Evolutionary conservation across 2,888 invertebrate species (phyloP).

Genomic region (Caenorhabditis wallacei): DNA sequence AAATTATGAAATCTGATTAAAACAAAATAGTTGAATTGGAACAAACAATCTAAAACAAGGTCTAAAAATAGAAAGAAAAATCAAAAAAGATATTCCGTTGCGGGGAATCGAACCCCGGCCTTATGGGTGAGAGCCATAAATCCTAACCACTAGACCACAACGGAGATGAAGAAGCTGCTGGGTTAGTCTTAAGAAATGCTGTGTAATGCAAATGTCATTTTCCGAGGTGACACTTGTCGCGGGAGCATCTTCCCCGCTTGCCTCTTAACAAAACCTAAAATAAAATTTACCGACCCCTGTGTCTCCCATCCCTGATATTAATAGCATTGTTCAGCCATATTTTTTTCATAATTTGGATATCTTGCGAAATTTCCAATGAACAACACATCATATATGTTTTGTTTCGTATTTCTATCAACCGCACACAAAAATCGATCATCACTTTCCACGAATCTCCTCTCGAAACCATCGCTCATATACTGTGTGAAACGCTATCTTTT

Average conservation of each 20-base stretch:
- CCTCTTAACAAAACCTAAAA: too few relatives aligned
- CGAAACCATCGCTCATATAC: slow-evolving; percentile 47
- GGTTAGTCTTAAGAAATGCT: slow-evolving; percentile 5
- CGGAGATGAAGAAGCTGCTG: slow-evolving; percentile 19
- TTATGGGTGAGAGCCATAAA: slow-evolving; percentile 69
- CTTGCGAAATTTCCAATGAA: slow-evolving; percentile 22
- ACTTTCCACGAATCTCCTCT: slow-evolving; percentile 39
- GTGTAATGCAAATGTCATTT: neutral
- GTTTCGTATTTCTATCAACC: slow-evolving; percentile 9
- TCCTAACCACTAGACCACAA: slow-evolving; percentile 69
- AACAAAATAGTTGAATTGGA: too few relatives aligned
- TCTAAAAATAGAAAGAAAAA: neutral
- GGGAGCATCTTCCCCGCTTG: too few relatives aligned
- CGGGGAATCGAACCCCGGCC: slow-evolving; percentile 71
- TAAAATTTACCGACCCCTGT: too few relatives aligned
- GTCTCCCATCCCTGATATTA: too few relatives aligned
- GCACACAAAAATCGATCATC: slow-evolving; percentile 41
- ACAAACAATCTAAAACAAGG: neutral
- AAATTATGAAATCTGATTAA: too few relatives aligned
- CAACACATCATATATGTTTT: slow-evolving; percentile 11
- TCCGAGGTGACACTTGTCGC: too few relatives aligned
- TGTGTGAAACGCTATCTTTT: slow-evolving; percentile 50
- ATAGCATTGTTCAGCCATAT: too few relatives aligned
- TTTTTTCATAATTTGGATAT: neutral
- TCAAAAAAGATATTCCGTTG: slow-evolving; percentile 52